A percentile compares a stretch with the other conserved stretches of the same genome.
phyloP scores from a whole-genome alignment of 1,140 invertebrate species.

The Aphelinus certus region DNA sequence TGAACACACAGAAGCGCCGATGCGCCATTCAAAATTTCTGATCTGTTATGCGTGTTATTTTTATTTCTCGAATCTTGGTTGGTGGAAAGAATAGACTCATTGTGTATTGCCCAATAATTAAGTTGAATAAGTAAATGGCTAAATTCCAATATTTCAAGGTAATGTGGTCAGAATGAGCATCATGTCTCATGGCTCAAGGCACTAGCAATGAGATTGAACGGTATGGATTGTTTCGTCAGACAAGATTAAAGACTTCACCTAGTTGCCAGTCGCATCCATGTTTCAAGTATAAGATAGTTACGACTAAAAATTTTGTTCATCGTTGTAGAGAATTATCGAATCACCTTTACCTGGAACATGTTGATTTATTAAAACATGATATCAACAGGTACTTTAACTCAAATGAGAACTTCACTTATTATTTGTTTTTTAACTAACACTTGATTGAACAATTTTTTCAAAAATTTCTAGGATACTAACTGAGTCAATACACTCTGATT shows the following conservation, averaged over 20 bases:
- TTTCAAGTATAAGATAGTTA: slow-evolving; percentile 41
- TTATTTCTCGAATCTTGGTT: too few species aligned
- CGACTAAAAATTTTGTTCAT: slow-evolving; percentile 51
- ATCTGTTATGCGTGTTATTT: too few species aligned
- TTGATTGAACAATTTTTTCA: slow-evolving; percentile 40
- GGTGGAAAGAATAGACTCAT: too few species aligned
- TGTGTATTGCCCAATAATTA: too few species aligned
- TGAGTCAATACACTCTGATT: slow-evolving; percentile 62
- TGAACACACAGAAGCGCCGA: too few species aligned
- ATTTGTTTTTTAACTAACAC: slow-evolving; percentile 42
- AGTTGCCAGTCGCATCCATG: slow-evolving; percentile 46
- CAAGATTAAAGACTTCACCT: slow-evolving; percentile 46
- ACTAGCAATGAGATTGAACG: slow-evolving; percentile 51
- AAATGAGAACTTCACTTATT: slow-evolving; percentile 22
- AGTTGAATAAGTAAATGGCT: too few species aligned
- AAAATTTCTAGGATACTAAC: slow-evolving; percentile 62
- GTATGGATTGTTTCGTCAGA: slow-evolving; percentile 59
- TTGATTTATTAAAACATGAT: slow-evolving; percentile 51
- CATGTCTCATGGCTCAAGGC: slow-evolving; percentile 63
- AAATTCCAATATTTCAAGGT: slow-evolving; percentile 48
- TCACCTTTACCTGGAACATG: slow-evolving; percentile 48
- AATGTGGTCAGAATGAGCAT: slow-evolving; percentile 53
- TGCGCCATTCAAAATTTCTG: too few species aligned
- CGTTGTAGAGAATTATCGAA: slow-evolving; percentile 47
- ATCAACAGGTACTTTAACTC: slow-evolving; percentile 54